Percentiles rank a stretch among this genome's conserved stretches.
Conservation (phyloP, 2,113 vertebrate genomes). For the Pavo muticus region DNA sequence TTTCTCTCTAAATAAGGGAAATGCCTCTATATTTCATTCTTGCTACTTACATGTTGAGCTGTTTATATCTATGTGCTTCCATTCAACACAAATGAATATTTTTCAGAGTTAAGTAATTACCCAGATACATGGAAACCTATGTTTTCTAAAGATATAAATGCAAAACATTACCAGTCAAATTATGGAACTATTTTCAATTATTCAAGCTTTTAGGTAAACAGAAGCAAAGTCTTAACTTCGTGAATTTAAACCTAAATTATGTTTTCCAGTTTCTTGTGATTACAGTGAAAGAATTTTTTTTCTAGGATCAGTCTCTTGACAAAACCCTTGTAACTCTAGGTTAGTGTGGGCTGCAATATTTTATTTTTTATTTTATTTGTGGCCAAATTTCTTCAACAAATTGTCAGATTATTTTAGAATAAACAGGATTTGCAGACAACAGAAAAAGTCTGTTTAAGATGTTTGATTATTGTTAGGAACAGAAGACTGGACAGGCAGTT, state of each 20-base stretch:
- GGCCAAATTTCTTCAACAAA: neutral
- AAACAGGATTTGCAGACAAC: neutral
- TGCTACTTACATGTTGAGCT: neutral
- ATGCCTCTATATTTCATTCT: neutral
- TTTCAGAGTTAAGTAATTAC: slow-evolving; percentile 14
- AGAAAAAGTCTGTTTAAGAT: neutral
- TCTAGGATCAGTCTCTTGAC: neutral
- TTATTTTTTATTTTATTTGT: neutral
- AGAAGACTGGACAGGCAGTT: neutral
- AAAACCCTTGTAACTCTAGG: neutral
- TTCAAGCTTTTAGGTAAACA: neutral
- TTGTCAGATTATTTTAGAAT: neutral
- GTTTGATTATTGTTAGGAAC: neutral
- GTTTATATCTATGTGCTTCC: slow-evolving; percentile 1
- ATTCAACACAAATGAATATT: neutral
- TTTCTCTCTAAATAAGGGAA: neutral
- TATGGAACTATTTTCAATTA: neutral
- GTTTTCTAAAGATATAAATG: neutral
- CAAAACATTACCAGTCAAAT: neutral
- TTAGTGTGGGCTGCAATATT: neutral
- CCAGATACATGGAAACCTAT: neutral
- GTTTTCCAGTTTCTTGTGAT: neutral
- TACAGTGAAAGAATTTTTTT: neutral
- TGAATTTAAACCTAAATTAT: neutral
- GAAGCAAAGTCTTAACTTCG: neutral